These are phyloP conservation scores for Teleogryllus oceanicus DNA, from an alignment of 2,888 invertebrate genomes.

Conservation along the genomic window DNA sequence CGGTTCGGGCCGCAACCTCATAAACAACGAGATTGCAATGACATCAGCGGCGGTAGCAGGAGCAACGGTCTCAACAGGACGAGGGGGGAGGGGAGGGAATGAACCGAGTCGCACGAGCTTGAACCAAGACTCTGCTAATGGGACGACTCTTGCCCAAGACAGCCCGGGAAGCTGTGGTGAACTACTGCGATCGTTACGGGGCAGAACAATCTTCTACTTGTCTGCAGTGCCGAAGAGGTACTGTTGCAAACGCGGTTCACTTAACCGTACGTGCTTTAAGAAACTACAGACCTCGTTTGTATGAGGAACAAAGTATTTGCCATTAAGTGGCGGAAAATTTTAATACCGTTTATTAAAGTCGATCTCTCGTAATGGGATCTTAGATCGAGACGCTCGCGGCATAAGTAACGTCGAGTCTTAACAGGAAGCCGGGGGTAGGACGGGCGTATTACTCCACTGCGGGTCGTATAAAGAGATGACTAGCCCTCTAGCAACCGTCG, in stretches of 20 bases:
- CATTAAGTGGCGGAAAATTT: not conserved
- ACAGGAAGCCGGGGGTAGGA: too few species aligned
- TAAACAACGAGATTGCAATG: constrained; percentile 9
- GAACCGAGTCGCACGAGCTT: not conserved
- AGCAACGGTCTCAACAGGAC: not conserved
- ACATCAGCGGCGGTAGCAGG: not conserved
- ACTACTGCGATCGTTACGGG: not conserved
- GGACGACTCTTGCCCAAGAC: not conserved
- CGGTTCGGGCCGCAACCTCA: not conserved
- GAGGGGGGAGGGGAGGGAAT: not conserved
- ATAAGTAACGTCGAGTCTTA: too few species aligned
- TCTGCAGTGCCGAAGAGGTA: not conserved
- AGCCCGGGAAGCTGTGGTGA: not conserved
- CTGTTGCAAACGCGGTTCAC: not conserved
- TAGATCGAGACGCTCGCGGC: not conserved
- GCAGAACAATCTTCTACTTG: not conserved
- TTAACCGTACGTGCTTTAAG: not conserved
- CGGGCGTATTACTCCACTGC: too few species aligned
- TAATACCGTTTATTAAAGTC: not conserved
- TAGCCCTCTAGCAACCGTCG: too few species aligned
- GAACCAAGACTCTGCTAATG: not conserved
- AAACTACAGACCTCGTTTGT: not conserved
- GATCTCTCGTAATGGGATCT: not conserved
- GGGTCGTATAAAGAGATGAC: too few species aligned
- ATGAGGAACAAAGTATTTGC: not conserved